A percentile compares a stretch with the other conserved stretches of the same genome.
Conservation (phyloP, 2,797 vertebrate genomes). For the Rhodeus uyekii region DNA sequence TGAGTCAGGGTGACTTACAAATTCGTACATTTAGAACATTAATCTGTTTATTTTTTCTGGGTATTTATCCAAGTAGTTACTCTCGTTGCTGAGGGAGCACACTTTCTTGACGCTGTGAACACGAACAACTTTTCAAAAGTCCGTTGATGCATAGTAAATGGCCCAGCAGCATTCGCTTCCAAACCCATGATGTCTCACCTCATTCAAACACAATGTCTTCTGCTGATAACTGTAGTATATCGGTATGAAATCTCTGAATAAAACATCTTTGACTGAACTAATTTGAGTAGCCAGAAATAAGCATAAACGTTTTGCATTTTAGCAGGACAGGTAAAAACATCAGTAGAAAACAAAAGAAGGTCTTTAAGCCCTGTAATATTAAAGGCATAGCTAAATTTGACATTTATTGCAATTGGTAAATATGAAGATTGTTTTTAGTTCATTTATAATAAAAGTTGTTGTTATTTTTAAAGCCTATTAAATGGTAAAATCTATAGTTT, state of each 20-base stretch:
- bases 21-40: conserved; percentile 45
- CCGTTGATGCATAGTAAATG: conserved; percentile 45
- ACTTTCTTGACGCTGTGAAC: conserved; percentile 10
- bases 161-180: conserved; percentile 5
- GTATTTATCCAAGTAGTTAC: conserved; percentile 42
- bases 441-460: no score
- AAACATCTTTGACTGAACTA: conserved; percentile 20
- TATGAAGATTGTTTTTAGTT: no score
- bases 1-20: conserved; percentile 56
- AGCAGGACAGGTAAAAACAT: not conserved
- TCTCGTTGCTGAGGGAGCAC: conserved; percentile 10
- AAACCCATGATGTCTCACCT: conserved; percentile 13
- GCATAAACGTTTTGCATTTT: not conserved
- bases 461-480: no score
- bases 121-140: conserved; percentile 20
- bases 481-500: no score
- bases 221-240: not conserved
- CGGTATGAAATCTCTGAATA: conserved; percentile 11
- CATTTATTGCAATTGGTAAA: no score
- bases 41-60: conserved; percentile 35
- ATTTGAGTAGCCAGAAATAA: conserved; percentile 21
- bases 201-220: conserved; percentile 4
- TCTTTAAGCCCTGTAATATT: not conserved
- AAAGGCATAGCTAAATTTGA: no score
- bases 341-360: not conserved